phyloP scores from a whole-genome alignment of 2,888 invertebrate genomes.

The Melikaiella ostensackeni region DNA sequence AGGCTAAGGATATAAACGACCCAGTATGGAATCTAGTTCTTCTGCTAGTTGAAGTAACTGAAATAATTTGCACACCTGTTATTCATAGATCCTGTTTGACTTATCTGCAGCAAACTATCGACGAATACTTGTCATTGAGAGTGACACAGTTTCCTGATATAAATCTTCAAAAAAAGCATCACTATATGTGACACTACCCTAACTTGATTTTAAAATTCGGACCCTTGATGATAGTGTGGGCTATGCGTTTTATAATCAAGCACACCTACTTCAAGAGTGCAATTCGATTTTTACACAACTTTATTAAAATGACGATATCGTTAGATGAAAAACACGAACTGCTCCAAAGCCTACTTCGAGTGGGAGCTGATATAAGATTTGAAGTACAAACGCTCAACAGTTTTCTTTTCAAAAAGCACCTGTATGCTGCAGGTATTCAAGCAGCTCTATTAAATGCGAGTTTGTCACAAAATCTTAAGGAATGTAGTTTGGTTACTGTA shows the following conservation, averaged over 20 bases:
- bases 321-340: slow-evolving; percentile 48
- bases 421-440: background rate
- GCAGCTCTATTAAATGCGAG: background rate
- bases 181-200: slow-evolving; percentile 52
- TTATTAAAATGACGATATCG: slow-evolving; percentile 49
- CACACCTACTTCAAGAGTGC: slow-evolving; percentile 59
- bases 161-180: slow-evolving; percentile 55
- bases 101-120: slow-evolving; percentile 48
- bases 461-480: slow-evolving; percentile 2
- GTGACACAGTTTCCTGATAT: slow-evolving; percentile 44
- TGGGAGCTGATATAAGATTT: slow-evolving; percentile 14
- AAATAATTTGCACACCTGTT: slow-evolving; percentile 54
- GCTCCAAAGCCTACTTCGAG: slow-evolving; percentile 37
- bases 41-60: slow-evolving; percentile 54
- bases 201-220: slow-evolving; percentile 51
- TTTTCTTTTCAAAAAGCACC: background rate
- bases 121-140: slow-evolving; percentile 50
- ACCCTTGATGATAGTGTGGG: slow-evolving; percentile 56
- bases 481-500: slow-evolving; percentile 42
- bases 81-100: slow-evolving; percentile 52
- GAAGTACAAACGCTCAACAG: background rate
- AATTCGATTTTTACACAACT: slow-evolving; percentile 49
- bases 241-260: slow-evolving; percentile 60
- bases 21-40: slow-evolving; percentile 52
- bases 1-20: slow-evolving; percentile 48